Percentiles rank a stretch among this genome's conserved stretches.
Evolutionary conservation across 1,140 invertebrate species (phyloP).

Genomic region (Scaptomyza montana): DNA sequence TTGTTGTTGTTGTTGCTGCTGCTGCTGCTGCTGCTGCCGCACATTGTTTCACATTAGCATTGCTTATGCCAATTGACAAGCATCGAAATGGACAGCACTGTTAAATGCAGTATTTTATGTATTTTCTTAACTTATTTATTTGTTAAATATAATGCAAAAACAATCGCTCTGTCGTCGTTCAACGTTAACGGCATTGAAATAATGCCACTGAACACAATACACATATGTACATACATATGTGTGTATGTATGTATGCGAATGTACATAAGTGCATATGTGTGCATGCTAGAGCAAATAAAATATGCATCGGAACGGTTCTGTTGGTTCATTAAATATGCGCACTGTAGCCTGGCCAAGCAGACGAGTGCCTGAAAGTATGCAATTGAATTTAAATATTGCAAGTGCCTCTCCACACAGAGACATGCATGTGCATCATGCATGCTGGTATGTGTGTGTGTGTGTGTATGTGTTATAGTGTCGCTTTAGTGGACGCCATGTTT

Average conservation of each 20-base stretch:
- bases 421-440: not conserved
- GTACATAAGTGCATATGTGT: not conserved
- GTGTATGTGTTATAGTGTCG: constrained; percentile 4
- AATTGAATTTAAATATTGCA: constrained; percentile 83
- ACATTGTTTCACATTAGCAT: constrained; percentile 18
- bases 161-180: constrained; percentile 47
- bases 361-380: constrained; percentile 71
- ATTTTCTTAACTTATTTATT: constrained; percentile 43
- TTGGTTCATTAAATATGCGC: constrained; percentile 78
- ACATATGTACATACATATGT: not conserved
- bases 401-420: constrained; percentile 40
- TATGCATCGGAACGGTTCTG: constrained; percentile 65
- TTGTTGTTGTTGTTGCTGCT: not conserved
- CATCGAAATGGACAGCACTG: not conserved
- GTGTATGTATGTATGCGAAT: not conserved
- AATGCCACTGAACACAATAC: not conserved
- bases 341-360: constrained; percentile 63
- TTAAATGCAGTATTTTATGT: constrained; percentile 1
- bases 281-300: constrained; percentile 56
- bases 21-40: not conserved
- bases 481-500: constrained; percentile 31
- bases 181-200: constrained; percentile 28
- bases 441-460: not conserved
- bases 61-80: not conserved
- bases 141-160: constrained; percentile 66